A percentile compares a stretch with the other conserved stretches of the same genome.
Evolutionary conservation across 2,113 vertebrate species (phyloP).

Genomic region (Hippocampus abdominalis): DNA sequence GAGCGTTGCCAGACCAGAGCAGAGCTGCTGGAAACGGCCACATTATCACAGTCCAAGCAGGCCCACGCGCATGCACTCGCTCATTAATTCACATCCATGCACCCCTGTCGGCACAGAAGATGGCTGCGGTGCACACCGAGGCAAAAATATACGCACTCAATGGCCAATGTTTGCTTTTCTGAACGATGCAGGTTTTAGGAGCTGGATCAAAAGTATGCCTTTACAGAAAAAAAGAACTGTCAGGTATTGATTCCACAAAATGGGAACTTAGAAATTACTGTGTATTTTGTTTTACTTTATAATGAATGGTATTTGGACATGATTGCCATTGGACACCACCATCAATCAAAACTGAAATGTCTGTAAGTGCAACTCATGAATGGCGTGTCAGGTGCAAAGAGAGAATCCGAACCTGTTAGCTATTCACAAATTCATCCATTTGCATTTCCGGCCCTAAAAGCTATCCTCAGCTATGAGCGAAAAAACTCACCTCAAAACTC

Average conservation of each 20-base stretch:
- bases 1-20: slow-evolving; percentile 51
- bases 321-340: too few species aligned
- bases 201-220: neutral
- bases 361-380: too few species aligned
- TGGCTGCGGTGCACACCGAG: slow-evolving; percentile 7
- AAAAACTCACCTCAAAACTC: too few species aligned
- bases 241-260: neutral
- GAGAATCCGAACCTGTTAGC: too few species aligned
- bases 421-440: too few species aligned
- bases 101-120: slow-evolving; percentile 19
- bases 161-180: slow-evolving; percentile 27
- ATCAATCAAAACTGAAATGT: too few species aligned
- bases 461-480: too few species aligned
- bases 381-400: too few species aligned
- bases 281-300: too few species aligned
- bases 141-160: slow-evolving; percentile 15
- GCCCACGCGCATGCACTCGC: slow-evolving; percentile 21
- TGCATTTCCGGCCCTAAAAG: too few species aligned
- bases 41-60: slow-evolving; percentile 21
- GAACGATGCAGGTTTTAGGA: neutral
- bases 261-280: too few species aligned
- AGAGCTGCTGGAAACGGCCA: neutral
- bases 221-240: neutral
- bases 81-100: slow-evolving; percentile 44
- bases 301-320: too few species aligned